A percentile compares a stretch with the other conserved stretches of the same genome.
Conservation (phyloP, 2,113 vertebrate species). For the Blennius ocellaris region DNA sequence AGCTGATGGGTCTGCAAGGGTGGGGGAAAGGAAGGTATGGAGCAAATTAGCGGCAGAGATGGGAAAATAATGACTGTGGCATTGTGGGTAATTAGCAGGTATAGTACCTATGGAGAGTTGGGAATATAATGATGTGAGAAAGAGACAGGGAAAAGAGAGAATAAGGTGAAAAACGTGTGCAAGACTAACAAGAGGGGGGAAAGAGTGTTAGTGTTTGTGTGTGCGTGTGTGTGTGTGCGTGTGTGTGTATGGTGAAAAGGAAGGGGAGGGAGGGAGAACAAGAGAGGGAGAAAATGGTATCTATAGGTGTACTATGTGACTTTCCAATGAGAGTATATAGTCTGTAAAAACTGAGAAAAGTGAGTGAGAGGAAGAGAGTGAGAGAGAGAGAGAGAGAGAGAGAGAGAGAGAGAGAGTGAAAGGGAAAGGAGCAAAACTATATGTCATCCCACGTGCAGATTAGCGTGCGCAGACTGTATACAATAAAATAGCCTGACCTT, state of each 20-base stretch:
- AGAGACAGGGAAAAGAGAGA: slow-evolving; percentile 67
- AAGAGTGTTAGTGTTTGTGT: slow-evolving; percentile 15
- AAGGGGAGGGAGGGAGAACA: slow-evolving; percentile 8
- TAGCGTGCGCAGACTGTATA: slow-evolving; percentile 76
- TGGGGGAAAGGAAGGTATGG: slow-evolving; percentile 63
- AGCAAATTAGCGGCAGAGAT: slow-evolving; percentile 79
- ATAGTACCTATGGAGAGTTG: slow-evolving; percentile 77
- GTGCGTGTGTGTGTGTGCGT: not conserved
- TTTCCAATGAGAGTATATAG: slow-evolving; percentile 57
- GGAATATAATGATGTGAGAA: slow-evolving; percentile 79
- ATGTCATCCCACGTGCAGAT: slow-evolving; percentile 69
- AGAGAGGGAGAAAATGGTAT: slow-evolving; percentile 31
- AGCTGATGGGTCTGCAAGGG: slow-evolving; percentile 65
- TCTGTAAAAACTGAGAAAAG: slow-evolving; percentile 23
- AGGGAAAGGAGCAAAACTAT: not conserved
- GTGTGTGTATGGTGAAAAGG: not conserved
- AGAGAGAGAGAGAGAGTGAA: not conserved
- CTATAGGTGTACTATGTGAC: slow-evolving; percentile 58
- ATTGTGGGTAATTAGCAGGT: slow-evolving; percentile 83
- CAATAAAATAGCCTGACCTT: slow-evolving; percentile 87
- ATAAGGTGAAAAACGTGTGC: slow-evolving; percentile 73
- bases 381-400: slow-evolving; percentile 44
- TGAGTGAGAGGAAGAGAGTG: slow-evolving; percentile 57
- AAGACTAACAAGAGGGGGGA: slow-evolving; percentile 62
- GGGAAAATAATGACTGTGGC: slow-evolving; percentile 81